Conservation (phyloP, 53 echinoderm and acorn worm genomes). For the Luidia sarsii region DNA sequence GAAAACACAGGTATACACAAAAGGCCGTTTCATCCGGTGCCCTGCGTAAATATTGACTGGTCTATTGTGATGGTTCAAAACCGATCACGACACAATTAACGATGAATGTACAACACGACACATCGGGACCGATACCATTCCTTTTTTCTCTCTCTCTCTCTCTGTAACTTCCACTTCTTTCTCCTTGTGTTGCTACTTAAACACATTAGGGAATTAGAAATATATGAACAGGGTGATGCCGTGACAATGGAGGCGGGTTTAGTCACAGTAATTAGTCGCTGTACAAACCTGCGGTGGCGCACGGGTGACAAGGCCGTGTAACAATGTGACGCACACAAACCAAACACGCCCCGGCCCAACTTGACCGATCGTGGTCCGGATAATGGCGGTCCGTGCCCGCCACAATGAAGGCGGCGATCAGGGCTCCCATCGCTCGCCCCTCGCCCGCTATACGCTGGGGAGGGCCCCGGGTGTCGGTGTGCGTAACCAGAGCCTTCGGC, state of each 20-base stretch:
- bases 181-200: constrained; percentile 8
- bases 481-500: constrained; percentile 40
- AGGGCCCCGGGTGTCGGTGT: constrained; percentile 39
- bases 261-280: constrained; percentile 44
- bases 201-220: constrained; percentile 12
- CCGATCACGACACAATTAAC: constrained; percentile 3
- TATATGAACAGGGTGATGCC: background rate
- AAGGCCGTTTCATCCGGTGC: constrained; percentile 12
- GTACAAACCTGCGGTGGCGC: constrained; percentile 19
- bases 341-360: background rate
- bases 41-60: constrained; percentile 40
- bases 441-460: constrained; percentile 30
- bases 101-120: background rate
- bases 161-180: background rate
- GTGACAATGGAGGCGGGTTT: background rate
- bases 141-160: too few species aligned
- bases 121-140: background rate
- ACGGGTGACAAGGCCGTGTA: constrained; percentile 40
- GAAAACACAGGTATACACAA: constrained; percentile 27
- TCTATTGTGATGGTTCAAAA: constrained; percentile 19
- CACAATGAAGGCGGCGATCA: constrained; percentile 43
- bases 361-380: constrained; percentile 24
- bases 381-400: constrained; percentile 28
- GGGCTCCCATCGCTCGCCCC: background rate
- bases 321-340: constrained; percentile 30